Evolutionary conservation across 2,113 vertebrate species (phyloP), one percentile per base, ranked within the genome.

Genomic region (Chamaetylas fuelleborni): DNA sequence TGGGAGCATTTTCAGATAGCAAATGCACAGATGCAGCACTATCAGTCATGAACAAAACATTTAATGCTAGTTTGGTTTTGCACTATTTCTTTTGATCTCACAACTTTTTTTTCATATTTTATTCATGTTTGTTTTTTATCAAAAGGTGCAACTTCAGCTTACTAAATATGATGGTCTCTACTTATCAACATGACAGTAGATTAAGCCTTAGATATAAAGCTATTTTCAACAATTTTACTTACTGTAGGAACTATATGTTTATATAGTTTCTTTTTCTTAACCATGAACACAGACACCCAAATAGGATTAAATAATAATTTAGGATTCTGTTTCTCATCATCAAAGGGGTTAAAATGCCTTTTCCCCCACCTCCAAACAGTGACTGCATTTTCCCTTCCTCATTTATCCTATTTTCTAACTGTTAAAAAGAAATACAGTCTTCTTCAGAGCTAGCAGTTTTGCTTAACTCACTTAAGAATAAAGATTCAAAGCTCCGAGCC

Each of bases 381-480:
- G 19, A 64, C 43, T 40, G 43, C 26, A 28, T 74, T 91, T 86
- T 73, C 48, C 34, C 22, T 78, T 90, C 38, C 62, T 86, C 85
- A 94, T 92, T 94, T 83, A 93, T 86, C 47, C 62, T 86, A 33
- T 93, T 93, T 94, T 88, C 74, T 56, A 95, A 24, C 62, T 71
- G 58, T 78, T 96, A 71, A 83, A 95, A 88, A 81, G 43, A 96
- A 96, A 96, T 56, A 57, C 76, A 96, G 65, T 53, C 82, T 95
- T 91, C 61, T 88, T 88, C 86, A 76, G 77, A 92, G 86, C 76
- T 76, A 95, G 90, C 73, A 89, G 48, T 95, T 96, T 95, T 95
- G 76, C 71, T 97, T 91, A 96, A 95, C 81, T 92, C 86, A 88
- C 74, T 95, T 91, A 90, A 92, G 80, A 84, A 86, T 61, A 86